These are phyloP conservation scores for Galerucella calmariensis DNA, from an alignment of 2,888 invertebrate species.

Conservation along the genomic window DNA sequence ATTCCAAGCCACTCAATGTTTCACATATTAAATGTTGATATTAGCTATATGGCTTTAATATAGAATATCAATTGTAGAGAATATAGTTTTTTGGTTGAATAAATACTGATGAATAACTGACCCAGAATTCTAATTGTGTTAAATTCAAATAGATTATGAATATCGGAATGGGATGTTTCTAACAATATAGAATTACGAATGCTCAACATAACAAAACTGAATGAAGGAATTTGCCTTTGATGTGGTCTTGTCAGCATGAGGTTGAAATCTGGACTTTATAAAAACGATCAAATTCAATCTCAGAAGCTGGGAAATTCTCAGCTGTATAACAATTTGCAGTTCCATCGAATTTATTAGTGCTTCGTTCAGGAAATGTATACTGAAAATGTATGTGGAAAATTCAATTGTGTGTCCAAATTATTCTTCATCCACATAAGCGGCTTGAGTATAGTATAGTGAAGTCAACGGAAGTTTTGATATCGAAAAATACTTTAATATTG, in stretches of 20 bases:
- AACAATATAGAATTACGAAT: conserved; percentile 26
- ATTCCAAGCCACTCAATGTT: too few relatives aligned
- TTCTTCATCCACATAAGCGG: too few relatives aligned
- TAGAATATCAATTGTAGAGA: neutral
- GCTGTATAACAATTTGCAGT: neutral
- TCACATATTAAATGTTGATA: too few relatives aligned
- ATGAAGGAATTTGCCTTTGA: conserved; percentile 28
- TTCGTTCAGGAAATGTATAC: too few relatives aligned
- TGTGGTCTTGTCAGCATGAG: conserved; percentile 26
- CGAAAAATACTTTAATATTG: too few relatives aligned
- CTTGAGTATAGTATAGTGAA: too few relatives aligned
- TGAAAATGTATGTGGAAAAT: too few relatives aligned
- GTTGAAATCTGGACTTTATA: conserved; percentile 27
- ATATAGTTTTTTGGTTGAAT: neutral
- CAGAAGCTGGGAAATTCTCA: conserved; percentile 4
- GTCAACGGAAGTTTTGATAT: too few relatives aligned
- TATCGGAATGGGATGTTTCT: conserved; percentile 1
- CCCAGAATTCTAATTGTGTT: neutral
- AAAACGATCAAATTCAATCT: conserved; percentile 18
- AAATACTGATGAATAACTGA: neutral
- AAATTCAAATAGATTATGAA: neutral
- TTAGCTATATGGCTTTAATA: too few relatives aligned
- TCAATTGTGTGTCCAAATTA: too few relatives aligned
- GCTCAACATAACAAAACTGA: conserved; percentile 27
- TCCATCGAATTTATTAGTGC: neutral